Evolutionary conservation across 2,888 invertebrate genomes (phyloP).

Genomic region (Glyphotaelius pellucidus): DNA sequence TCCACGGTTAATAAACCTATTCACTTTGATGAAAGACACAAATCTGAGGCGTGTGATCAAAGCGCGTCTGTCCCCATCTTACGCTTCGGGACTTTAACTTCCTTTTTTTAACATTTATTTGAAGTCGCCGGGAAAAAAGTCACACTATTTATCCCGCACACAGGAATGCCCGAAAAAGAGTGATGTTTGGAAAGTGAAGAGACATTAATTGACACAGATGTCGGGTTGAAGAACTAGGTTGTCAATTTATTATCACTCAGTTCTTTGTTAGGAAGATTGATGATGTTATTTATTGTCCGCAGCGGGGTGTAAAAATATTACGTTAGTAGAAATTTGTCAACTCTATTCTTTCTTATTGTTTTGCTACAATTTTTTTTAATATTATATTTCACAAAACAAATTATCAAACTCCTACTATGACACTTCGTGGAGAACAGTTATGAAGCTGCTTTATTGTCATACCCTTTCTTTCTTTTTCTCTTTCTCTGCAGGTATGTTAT

Average conservation of each 20-base stretch:
- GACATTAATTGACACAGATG: conserved; percentile 34
- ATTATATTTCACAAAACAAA: too few species aligned
- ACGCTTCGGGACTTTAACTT: neutral
- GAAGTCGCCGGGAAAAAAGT: conserved; percentile 10
- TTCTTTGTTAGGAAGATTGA: conserved; percentile 27
- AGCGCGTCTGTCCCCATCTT: neutral
- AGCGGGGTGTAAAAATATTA: neutral
- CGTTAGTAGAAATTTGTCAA: neutral
- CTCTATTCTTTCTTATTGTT: neutral
- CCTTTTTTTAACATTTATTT: neutral
- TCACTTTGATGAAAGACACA: neutral
- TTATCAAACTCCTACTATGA: too few species aligned
- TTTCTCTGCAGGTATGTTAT: too few species aligned
- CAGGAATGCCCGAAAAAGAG: neutral
- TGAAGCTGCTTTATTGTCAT: too few species aligned
- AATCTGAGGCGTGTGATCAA: neutral
- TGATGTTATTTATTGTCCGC: neutral
- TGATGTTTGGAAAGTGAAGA: neutral
- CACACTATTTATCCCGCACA: neutral
- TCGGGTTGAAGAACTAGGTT: neutral
- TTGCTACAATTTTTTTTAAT: neutral
- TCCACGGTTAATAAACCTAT: neutral
- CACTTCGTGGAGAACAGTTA: too few species aligned
- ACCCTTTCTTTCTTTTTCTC: too few species aligned
- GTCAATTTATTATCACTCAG: conserved; percentile 14